These are phyloP conservation scores for Diuraphis noxia DNA, from an alignment of 1,140 invertebrate genomes.

Conservation along the genomic window DNA sequence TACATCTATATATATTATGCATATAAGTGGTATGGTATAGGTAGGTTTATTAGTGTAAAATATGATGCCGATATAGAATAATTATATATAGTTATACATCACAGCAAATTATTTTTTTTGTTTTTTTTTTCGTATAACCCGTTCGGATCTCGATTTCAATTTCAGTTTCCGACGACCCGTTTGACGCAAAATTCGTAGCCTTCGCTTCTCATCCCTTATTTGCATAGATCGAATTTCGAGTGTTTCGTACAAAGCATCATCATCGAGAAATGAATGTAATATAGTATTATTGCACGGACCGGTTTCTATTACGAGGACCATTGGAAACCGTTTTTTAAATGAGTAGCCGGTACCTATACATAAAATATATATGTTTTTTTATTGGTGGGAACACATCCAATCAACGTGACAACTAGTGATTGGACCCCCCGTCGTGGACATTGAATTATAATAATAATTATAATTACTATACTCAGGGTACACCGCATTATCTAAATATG, in stretches of 20 bases:
- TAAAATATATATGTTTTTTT: not conserved
- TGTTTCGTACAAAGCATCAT: not conserved
- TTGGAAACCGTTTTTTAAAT: constrained; percentile 24
- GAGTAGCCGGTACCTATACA: not conserved
- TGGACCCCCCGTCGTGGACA: constrained; percentile 20
- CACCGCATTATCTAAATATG: not conserved
- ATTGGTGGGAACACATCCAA: constrained; percentile 32
- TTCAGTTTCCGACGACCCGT: not conserved
- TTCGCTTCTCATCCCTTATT: not conserved
- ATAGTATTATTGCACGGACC: not conserved
- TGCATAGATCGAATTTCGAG: not conserved
- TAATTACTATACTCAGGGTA: constrained; percentile 5
- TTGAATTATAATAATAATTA: constrained; percentile 44
- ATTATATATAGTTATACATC: too few relatives aligned
- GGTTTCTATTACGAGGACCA: not conserved
- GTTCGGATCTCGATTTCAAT: not conserved
- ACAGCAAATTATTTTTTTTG: too few relatives aligned
- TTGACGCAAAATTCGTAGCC: not conserved
- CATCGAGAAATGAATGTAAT: not conserved
- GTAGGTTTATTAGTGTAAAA: not conserved
- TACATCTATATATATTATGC: too few relatives aligned
- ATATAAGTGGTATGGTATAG: not conserved
- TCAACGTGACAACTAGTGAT: constrained; percentile 43
- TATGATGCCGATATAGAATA: not conserved
- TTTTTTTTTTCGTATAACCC: too few relatives aligned